Conservation (phyloP, 64 coral and sea anemone species). For the Anthopleura sola region DNA sequence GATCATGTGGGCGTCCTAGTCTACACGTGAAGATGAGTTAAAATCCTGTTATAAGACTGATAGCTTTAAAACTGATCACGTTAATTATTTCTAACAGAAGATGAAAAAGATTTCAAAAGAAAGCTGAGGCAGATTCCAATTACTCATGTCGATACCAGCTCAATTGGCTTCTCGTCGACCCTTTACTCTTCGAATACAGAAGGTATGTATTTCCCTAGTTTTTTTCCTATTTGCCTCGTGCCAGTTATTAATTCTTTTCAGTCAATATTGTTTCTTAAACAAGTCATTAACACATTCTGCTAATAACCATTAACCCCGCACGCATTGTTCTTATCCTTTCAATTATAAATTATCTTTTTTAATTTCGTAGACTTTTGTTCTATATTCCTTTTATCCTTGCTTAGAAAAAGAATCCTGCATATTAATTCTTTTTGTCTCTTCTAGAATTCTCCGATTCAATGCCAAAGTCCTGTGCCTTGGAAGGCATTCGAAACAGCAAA, state of each 20-base stretch:
- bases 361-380: neutral
- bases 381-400: neutral
- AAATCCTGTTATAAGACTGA: too few relatives aligned
- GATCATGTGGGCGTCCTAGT: too few relatives aligned
- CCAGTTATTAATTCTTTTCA: neutral
- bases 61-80: neutral
- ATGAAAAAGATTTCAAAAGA: neutral
- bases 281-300: neutral
- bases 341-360: neutral
- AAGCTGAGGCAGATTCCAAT: neutral
- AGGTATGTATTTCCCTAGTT: neutral
- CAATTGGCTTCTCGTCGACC: neutral
- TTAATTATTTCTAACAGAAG: neutral
- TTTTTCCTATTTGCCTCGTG: neutral
- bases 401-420: neutral
- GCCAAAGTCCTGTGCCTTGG: neutral
- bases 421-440: neutral
- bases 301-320: neutral
- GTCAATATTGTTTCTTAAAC: neutral
- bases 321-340: neutral
- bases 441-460: neutral
- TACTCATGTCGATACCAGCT: neutral
- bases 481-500: neutral
- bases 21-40: too few relatives aligned
- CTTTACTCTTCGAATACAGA: neutral